These are phyloP conservation scores for Dendrolimus pini DNA, from an alignment of 2,888 invertebrate genomes.

Conservation along the genomic window DNA sequence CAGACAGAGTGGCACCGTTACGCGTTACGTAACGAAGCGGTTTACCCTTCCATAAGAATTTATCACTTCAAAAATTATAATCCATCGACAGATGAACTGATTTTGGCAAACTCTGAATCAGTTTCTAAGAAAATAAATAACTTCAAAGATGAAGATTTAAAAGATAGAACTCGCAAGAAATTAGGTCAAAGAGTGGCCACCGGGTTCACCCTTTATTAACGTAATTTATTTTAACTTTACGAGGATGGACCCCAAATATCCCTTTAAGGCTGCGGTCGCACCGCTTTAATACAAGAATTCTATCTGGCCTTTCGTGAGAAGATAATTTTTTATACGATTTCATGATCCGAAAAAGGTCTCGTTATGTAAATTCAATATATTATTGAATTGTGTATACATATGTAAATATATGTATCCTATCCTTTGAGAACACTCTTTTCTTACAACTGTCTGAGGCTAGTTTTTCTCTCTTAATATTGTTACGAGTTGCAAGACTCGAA, in stretches of 20 bases:
- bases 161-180: no score
- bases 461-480: no score
- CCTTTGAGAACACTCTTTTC: no score
- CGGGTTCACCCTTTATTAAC: background rate
- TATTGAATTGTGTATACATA: background rate
- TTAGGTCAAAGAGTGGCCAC: background rate
- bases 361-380: background rate
- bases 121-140: background rate
- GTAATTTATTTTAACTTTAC: background rate
- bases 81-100: no score
- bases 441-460: no score
- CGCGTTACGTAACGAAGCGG: no score
- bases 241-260: background rate
- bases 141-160: background rate
- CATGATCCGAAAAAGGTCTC: background rate
- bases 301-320: background rate
- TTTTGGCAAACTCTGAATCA: no score
- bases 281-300: no score
- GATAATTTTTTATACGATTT: background rate
- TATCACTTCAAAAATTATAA: no score
- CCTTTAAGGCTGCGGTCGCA: background rate
- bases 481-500: no score
- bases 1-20: no score
- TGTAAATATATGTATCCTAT: background rate
- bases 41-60: no score